Percentiles rank a stretch among this genome's conserved stretches.
Evolutionary conservation across 1,140 invertebrate species (phyloP).

Genomic region (Nasonia giraulti): DNA sequence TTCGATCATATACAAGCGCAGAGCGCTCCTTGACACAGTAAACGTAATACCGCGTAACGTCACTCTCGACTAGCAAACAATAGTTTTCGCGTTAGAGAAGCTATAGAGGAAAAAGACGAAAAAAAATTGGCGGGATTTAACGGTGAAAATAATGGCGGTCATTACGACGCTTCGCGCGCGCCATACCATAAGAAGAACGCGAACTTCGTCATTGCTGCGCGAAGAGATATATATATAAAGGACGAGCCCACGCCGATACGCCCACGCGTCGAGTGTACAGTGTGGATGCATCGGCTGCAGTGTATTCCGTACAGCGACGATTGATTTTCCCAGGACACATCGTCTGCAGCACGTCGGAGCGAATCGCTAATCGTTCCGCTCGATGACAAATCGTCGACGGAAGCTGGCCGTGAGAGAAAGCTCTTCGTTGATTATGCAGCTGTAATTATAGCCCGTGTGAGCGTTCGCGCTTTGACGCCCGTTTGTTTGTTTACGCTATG

Average conservation of each 20-base stretch:
- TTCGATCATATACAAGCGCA: conserved; percentile 11
- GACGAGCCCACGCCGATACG: not conserved
- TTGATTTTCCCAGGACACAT: conserved; percentile 5
- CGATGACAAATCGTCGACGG: conserved; percentile 17
- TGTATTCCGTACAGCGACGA: not conserved
- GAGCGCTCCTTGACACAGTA: conserved; percentile 33
- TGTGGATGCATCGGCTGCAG: not conserved
- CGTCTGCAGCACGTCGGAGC: not conserved
- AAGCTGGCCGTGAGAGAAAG: not conserved
- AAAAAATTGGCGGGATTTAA: not conserved
- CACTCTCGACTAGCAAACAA: not conserved
- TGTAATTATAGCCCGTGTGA: not conserved
- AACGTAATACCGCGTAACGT: conserved; percentile 12
- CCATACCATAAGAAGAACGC: not conserved
- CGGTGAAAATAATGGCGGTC: conserved; percentile 17
- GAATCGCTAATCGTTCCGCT: conserved; percentile 1
- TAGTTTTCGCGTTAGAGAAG: conserved; percentile 10
- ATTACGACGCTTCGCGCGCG: not conserved
- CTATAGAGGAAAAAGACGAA: not conserved
- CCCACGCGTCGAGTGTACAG: not conserved
- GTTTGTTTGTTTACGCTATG: not conserved
- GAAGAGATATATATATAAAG: not conserved
- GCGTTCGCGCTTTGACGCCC: not conserved
- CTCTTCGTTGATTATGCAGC: not conserved
- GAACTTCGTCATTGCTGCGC: not conserved